These are phyloP conservation scores for Labeo catla DNA, from an alignment of 2,113 vertebrate species.

Conservation along the genomic window DNA sequence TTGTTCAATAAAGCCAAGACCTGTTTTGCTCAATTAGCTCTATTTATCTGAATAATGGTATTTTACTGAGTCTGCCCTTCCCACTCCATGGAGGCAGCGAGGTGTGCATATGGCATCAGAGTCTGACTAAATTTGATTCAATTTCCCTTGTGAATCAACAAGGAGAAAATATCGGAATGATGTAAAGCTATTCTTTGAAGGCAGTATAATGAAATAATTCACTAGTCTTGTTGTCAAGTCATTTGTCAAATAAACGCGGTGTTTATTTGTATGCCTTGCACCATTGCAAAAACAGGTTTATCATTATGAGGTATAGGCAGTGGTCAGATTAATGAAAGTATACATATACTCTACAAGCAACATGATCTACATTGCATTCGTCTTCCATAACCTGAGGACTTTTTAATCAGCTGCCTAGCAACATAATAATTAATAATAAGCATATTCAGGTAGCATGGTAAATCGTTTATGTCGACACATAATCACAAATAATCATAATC, in stretches of 20 bases:
- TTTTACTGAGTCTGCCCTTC: constrained; percentile 49
- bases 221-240: constrained; percentile 46
- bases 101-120: constrained; percentile 42
- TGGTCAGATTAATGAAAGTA: not conserved
- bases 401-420: constrained; percentile 53
- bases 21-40: constrained; percentile 65
- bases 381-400: constrained; percentile 54
- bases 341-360: not conserved
- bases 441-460: not conserved
- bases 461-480: not conserved
- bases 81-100: constrained; percentile 38
- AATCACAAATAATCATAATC: not conserved
- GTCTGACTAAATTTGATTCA: constrained; percentile 40
- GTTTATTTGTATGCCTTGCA: constrained; percentile 57
- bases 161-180: constrained; percentile 34
- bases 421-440: constrained; percentile 60
- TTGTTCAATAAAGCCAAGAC: constrained; percentile 58
- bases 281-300: not conserved
- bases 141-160: constrained; percentile 52
- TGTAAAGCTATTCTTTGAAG: constrained; percentile 49
- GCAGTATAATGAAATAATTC: constrained; percentile 56
- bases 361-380: constrained; percentile 23
- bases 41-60: constrained; percentile 60
- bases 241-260: constrained; percentile 57
- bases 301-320: constrained; percentile 21